phyloP scores from a whole-genome alignment of 1,140 invertebrate species.

The Polypedilum vanderplanki region DNA sequence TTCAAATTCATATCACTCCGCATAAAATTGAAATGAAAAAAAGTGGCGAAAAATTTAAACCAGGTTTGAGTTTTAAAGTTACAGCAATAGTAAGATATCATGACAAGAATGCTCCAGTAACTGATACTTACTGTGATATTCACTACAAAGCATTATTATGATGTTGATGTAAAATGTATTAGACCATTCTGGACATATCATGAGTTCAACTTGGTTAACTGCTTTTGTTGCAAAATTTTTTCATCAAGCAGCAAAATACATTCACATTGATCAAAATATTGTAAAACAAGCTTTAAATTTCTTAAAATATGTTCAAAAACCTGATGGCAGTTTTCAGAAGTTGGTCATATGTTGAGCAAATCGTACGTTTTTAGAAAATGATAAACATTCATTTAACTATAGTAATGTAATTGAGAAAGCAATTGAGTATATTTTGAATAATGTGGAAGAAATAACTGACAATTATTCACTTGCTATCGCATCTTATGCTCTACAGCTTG shows the following conservation, averaged over 20 bases:
- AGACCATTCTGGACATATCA: conserved; percentile 49
- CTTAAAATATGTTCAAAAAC: conserved; percentile 65
- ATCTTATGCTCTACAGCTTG: conserved; percentile 67
- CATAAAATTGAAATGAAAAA: conserved; percentile 77
- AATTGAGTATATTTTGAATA: conserved; percentile 47
- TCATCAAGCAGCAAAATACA: conserved; percentile 69
- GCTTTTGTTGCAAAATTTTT: conserved; percentile 88
- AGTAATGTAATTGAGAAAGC: conserved; percentile 42
- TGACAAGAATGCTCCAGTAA: not conserved
- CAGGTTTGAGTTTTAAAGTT: conserved; percentile 73
- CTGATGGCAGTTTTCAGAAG: conserved; percentile 81
- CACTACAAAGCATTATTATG: not conserved
- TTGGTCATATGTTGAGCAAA: conserved; percentile 64
- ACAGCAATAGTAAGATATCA: conserved; percentile 53
- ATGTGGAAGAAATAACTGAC: conserved; percentile 62
- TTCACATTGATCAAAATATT: conserved; percentile 69
- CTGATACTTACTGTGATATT: not conserved
- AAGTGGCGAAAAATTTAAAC: conserved; percentile 78
- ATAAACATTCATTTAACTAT: conserved; percentile 37
- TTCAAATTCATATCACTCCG: conserved; percentile 70
- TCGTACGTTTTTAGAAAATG: conserved; percentile 71
- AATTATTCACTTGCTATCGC: conserved; percentile 68
- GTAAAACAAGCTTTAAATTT: conserved; percentile 70
- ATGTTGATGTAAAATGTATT: not conserved
- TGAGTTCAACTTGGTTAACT: conserved; percentile 95